Evolutionary conservation across 2,888 invertebrate genomes (phyloP), one percentile per base, ranked within the genome.

Genomic region (Ommatoiulus sabulosus): DNA sequence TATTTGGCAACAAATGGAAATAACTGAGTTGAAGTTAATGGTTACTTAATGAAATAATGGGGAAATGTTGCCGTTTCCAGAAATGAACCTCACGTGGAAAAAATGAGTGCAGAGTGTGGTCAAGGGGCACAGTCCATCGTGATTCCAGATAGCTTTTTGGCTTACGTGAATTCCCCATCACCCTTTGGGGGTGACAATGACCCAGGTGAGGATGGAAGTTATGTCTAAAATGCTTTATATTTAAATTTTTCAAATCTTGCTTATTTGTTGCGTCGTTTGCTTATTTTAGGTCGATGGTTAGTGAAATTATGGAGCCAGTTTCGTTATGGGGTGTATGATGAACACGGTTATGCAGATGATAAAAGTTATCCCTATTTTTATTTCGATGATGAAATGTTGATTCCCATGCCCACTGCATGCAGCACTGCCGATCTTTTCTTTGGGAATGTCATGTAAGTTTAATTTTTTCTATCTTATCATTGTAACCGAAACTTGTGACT

Each of bases 331-430:
- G 46, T 87, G 4, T 87, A 46, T 10, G 87, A 87, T 6, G 87
- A 87, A 87, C 87, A 87, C 10, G 87, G 87, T 24, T 87, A 87
- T 20, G 87, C 87, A 43, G 44, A 24, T 43, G 48, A 48, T 12
- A 44, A 44, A 12, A 87, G 48, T 17, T 87, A 87, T 87, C 87
- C 87, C 44, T 87, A 46, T 46, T 87, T 87, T 44, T 87, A 87
- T 46, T 87, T 46, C 15, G 48, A 48, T 46, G 44, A 87, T 12
- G 12, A 87, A 44, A 12, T 46, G n/a, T 24, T 24, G 5, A 87
- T 87, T 24, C 46, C 87, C 12, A 87, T 87, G 87, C 87, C 87
- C 24, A 87, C 87, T 24, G 48, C 46, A 5, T 87, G 87, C 48
- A 48, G 44, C 24, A 87, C 87, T 44, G 87, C 87, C 15, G n/a